These are phyloP conservation scores for Holothuria leucospilota DNA, from an alignment of 53 echinoderm and acorn worm genomes.

Conservation along the genomic window DNA sequence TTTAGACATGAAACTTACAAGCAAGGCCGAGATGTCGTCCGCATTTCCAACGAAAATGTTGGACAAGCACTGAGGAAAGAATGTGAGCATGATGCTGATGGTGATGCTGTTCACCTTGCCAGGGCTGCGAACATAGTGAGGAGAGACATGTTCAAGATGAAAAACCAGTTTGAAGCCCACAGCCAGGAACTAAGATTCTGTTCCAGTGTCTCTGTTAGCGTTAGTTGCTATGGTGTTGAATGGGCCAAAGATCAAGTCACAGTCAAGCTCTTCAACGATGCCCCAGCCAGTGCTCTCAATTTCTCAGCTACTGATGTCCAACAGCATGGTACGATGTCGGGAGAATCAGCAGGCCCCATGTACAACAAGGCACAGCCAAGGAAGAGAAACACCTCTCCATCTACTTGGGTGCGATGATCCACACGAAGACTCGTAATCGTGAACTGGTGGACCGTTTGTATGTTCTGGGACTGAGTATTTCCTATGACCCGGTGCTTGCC, in stretches of 20 bases:
- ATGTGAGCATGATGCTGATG: background rate
- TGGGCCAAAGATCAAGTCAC: constrained; percentile 48
- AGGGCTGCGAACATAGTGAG: constrained; percentile 53
- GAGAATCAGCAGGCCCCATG: too few relatives aligned
- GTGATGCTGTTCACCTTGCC: constrained; percentile 41
- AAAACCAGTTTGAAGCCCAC: constrained; percentile 12
- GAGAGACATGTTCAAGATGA: too few relatives aligned
- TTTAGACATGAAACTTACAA: constrained; percentile 46
- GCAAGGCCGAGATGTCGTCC: constrained; percentile 50
- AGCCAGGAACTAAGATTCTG: constrained; percentile 31
- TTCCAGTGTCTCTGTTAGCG: constrained; percentile 24
- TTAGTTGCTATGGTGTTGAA: constrained; percentile 60
- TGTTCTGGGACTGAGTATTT: too few relatives aligned
- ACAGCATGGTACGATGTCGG: background rate
- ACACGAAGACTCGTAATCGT: too few relatives aligned
- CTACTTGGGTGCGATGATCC: too few relatives aligned
- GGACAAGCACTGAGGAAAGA: background rate
- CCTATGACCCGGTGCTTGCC: too few relatives aligned
- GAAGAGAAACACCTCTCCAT: too few relatives aligned
- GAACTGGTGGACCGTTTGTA: too few relatives aligned
- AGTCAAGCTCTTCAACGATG: background rate
- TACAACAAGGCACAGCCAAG: too few relatives aligned
- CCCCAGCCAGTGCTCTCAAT: constrained; percentile 28
- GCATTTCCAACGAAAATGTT: background rate
- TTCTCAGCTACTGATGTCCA: background rate